phyloP scores from a whole-genome alignment of 35 echinoderm and acorn worm species.

The Amphiura filiformis region DNA sequence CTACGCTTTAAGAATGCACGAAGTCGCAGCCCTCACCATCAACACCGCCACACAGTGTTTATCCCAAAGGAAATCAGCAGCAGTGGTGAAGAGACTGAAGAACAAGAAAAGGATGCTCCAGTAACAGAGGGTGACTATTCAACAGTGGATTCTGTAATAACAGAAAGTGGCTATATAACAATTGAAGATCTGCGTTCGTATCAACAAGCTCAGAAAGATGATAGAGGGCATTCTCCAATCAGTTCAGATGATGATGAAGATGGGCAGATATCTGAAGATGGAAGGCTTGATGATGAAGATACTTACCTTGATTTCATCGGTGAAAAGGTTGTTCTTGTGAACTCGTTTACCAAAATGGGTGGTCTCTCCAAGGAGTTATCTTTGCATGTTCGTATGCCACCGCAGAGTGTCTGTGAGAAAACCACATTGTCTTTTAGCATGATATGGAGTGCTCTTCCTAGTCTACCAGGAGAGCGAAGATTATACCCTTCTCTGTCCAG shows the following conservation, averaged over 20 bases:
- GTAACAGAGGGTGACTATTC: no score
- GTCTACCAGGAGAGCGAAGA: not conserved
- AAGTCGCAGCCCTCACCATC: no score
- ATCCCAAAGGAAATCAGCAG: no score
- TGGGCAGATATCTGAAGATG: not conserved
- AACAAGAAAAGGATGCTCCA: no score
- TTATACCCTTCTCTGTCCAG: not conserved
- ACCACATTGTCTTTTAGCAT: slow-evolving; percentile 2
- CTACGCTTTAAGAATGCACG: no score
- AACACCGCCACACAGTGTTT: no score
- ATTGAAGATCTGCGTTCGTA: no score
- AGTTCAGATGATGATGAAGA: not conserved
- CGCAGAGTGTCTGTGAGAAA: not conserved
- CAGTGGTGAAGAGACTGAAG: no score
- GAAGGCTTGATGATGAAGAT: not conserved
- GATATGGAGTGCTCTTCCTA: not conserved
- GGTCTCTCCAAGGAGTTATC: slow-evolving; percentile 19
- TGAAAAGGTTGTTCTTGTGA: not conserved
- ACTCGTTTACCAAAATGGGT: not conserved
- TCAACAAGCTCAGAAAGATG: no score
- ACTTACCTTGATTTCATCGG: slow-evolving; percentile 11
- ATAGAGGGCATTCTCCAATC: no score
- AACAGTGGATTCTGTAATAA: no score
- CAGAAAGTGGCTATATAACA: no score
- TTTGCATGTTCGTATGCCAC: not conserved